A percentile compares a stretch with the other conserved stretches of the same genome.
These are phyloP conservation scores for Ochlodes sylvanus DNA, from an alignment of 2,888 invertebrate genomes.

Conservation along the genomic window DNA sequence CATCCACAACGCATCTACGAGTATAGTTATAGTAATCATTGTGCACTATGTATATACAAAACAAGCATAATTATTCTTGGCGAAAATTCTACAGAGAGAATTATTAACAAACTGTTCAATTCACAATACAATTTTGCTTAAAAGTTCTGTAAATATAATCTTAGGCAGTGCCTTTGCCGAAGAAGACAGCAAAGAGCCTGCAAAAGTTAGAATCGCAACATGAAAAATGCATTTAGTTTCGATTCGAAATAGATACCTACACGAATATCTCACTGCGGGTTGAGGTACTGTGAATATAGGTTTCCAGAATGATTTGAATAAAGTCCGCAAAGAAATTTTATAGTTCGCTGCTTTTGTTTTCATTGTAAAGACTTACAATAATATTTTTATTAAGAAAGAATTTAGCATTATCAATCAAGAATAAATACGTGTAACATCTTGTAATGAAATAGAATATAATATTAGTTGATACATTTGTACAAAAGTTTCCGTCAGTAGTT, in stretches of 20 bases:
- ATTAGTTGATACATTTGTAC: too few relatives aligned
- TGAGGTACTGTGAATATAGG: slow-evolving; percentile 5
- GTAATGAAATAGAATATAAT: too few relatives aligned
- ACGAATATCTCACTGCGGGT: slow-evolving; percentile 19
- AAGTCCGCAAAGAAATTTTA: background rate
- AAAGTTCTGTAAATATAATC: background rate
- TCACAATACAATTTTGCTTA: background rate
- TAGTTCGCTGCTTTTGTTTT: background rate
- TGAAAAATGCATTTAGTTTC: slow-evolving; percentile 81
- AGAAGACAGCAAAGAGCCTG: slow-evolving; percentile 3
- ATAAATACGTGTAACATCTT: too few relatives aligned
- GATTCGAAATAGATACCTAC: slow-evolving; percentile 52
- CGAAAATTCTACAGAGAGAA: background rate
- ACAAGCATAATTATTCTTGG: background rate
- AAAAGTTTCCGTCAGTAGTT: too few relatives aligned
- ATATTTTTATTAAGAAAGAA: background rate
- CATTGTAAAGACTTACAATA: background rate
- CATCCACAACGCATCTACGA: too few relatives aligned
- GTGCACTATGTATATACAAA: background rate
- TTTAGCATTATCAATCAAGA: too few relatives aligned
- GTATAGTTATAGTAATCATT: too few relatives aligned
- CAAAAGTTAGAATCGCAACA: slow-evolving; percentile 70
- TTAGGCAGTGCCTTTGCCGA: slow-evolving; percentile 8
- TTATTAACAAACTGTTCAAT: background rate
- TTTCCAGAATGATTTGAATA: slow-evolving; percentile 4